Base-by-base conservation (phyloP, 2,888 invertebrate species). In the Dorcus hopei region DNA sequence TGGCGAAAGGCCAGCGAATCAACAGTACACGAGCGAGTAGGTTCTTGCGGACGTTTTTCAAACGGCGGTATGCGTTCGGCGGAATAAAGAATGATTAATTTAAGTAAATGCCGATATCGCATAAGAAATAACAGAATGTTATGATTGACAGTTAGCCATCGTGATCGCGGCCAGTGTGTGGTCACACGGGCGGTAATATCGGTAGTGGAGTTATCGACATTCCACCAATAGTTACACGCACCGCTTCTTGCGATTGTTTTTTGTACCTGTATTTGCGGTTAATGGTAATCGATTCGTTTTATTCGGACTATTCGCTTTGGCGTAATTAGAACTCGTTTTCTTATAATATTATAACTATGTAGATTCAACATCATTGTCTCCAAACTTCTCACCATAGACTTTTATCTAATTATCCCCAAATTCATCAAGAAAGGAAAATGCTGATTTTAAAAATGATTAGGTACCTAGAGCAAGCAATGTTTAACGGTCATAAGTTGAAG, bases 221-320 rank as follows among this genome's bases (percentile, higher is more conserved):
- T 72, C 70, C 67, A 63, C 63, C 71, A 64, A 69, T 70, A 68
- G 68, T 64, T 68, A 59, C 67, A 64, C 68, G 66, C 70, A 62
- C 64, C 54, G 68, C 61, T 73, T 72, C 71, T 71, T 72, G 64
- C 70, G 62, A 69, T 70, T 66, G 68, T 69, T 67, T 61, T 50
- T 64, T 61, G 43, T 57, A 42, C 53, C 53, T 63, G 66, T 68
- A 66, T 68, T 68, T 70, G 70, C 69, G 70, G 72, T 72, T 71
- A 71, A 73, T 72, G 72, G 72, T 73, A 73, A 74, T 74, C 72
- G 74, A 69, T 73, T 73, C 72, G 70, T 72, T 71, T 74, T 70
- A 73, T 73, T 72, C 70, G 61, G 69, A 66, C 68, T 70, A 72
- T 73, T 73, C 71, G 61, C 58, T 63, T 59, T 62, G 61, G 54